Base-by-base conservation (phyloP, 2,113 vertebrate genomes). In the Carettochelys insculpta region DNA sequence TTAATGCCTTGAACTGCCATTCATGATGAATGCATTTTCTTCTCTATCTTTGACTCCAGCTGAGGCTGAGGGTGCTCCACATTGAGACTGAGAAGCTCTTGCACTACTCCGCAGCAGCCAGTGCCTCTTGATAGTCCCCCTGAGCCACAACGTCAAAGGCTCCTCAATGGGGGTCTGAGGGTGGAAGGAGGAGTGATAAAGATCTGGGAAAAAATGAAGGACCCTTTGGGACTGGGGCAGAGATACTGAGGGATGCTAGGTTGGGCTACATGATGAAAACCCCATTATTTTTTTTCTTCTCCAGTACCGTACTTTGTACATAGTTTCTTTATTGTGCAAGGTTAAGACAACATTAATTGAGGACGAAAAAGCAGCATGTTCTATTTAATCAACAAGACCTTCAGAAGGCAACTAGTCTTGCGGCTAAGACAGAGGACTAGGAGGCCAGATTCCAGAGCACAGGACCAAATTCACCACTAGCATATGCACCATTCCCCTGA, bases 11-110 rank as follows among this genome's bases (percentile, higher is more conserved):
- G 38, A 41, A 13, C 25, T 75, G 25, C 71, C 41, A 47, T 38
- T n/a, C 53, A 7, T 1, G 0, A 50, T 65, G 29, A 83, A 3
- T 13, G 8, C 8, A 27, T 11, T 56, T 50, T 53, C 61, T 79
- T 77, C 52, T 41, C 31, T 24, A 77, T 2, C 0, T 12, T 84
- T 1, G 0, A 11, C 43, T 80, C 83, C 27, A 27, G 3, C 53
- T 79, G 56, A 51, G 19, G 10, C 43, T 10, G 50, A 9, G 4
- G 3, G 8, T 14, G 1, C 0, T 50, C 17, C 4, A 1, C 3
- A 47, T 25, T 20, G 34, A 54, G 27, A 56, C 68, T 20, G 25
- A 83, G 14, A 79, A 3, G 3, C 61, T 38, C 8, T 92, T n/a
- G 0, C 1, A 0, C 47, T 77, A 25, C 51, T 75, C 17, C 58